Evolutionary conservation across 2,113 vertebrate genomes (phyloP).

Genomic region (Ptychochromis oligacanthus): DNA sequence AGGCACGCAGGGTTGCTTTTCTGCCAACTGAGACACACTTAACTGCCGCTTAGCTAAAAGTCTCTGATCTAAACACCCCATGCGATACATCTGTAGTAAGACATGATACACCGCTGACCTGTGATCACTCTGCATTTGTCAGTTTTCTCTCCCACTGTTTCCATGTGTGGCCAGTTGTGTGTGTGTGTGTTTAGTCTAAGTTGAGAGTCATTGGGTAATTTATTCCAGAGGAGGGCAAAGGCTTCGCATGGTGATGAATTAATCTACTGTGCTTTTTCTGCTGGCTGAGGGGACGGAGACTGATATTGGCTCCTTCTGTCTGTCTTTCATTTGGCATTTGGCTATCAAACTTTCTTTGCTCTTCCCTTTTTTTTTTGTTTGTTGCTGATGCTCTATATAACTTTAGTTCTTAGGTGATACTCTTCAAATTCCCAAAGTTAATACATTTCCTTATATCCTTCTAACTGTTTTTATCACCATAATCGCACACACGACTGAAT

Average conservation of each 20-base stretch:
- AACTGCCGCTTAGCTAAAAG: constrained; percentile 7
- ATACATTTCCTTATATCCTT: neutral
- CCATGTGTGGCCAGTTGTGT: constrained; percentile 29
- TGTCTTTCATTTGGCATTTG: constrained; percentile 32
- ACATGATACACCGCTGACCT: constrained; percentile 40
- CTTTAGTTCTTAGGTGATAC: neutral
- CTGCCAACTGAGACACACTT: constrained; percentile 10
- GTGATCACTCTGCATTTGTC: constrained; percentile 41
- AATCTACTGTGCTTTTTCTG: constrained; percentile 77
- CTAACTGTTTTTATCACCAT: neutral
- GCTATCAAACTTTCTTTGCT: neutral
- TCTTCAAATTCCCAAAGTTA: neutral
- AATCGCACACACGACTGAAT: neutral
- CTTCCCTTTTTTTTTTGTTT: neutral
- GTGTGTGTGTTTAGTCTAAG: constrained; percentile 64
- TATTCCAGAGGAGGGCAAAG: constrained; percentile 77
- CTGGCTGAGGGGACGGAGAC: constrained; percentile 45
- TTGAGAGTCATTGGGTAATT: constrained; percentile 76
- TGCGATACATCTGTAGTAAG: constrained; percentile 4
- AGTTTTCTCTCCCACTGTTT: constrained; percentile 48
- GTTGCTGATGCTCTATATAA: neutral
- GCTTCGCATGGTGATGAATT: constrained; percentile 76
- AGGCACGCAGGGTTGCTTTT: constrained; percentile 23
- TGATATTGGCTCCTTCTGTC: constrained; percentile 55
- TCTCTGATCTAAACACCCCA: neutral